Base-by-base conservation (phyloP, 2,113 vertebrate species). In the Garra rufa region DNA sequence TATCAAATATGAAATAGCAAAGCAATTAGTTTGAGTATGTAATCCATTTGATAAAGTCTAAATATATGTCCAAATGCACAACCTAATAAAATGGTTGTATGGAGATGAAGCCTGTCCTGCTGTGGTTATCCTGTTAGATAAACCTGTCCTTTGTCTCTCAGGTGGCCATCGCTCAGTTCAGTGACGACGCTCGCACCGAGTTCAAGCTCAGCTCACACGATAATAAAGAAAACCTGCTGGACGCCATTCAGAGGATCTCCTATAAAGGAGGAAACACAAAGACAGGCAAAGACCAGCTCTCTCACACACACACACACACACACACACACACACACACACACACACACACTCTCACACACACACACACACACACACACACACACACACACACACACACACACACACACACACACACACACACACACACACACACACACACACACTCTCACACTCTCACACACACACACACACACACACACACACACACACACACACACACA, bases 231-330 rank as follows among this genome's bases (percentile, higher is more conserved):
- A 94, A 90, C 10, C 95, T 99, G 85, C 95, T 99, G 86, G 95
- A 97, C 10, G 97, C 97, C 74, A 96, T 99, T 91, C 96, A 96
- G 87, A 92, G 55, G 76, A 97, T 99, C 91, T 90, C 95, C 30
- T 99, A 99, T 92, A 99, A 99, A 94, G 98, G 98, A 88, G 98
- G 98, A 86, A 99, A 99, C 90, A 99, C 97, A 70, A 98, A 97
- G 94, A 99, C 97, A 92, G 98, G 98, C 95, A 88, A 79, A 88
- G 10, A 43, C 26, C 19, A 43, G 19, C 2, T 1, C 30, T 9
- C 44, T 13, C 38, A 41, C 67, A n/a, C 67, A 59, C 28, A 34
- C 24, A 28, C 11, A 9, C 61, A 28, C 55, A 5, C 21, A n/a
- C 55, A 57, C 17, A 8, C 48, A 50, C 48, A 50, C 48, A 50